Conservation (phyloP, 1,140 invertebrate genomes). For the Bombus breviceps region DNA sequence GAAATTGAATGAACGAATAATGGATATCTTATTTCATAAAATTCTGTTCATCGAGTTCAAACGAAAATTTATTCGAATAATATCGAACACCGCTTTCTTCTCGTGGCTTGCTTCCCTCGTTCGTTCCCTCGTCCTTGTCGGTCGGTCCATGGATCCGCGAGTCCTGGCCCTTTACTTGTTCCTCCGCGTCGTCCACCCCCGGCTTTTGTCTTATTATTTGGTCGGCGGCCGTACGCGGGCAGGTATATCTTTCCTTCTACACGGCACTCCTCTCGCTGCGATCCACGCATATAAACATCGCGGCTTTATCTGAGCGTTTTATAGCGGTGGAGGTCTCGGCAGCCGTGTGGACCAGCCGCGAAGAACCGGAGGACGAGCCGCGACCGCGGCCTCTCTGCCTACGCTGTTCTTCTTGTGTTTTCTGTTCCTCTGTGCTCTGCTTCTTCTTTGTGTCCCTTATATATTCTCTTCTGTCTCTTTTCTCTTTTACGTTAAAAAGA, state of each 20-base stretch:
- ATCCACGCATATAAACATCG: constrained; percentile 76
- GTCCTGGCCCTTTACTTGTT: not conserved
- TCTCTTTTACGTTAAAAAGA: not conserved
- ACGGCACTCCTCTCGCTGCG: constrained; percentile 56
- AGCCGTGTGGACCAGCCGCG: constrained; percentile 46
- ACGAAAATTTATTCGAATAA: not conserved
- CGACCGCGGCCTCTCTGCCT: constrained; percentile 52
- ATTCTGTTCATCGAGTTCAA: no score
- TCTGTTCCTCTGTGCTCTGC: not conserved
- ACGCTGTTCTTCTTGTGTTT: constrained; percentile 38
- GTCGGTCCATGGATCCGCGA: constrained; percentile 8
- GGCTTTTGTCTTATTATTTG: constrained; percentile 77
- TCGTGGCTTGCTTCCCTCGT: constrained; percentile 1
- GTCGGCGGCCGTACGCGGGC: constrained; percentile 57
- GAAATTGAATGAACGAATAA: not conserved
- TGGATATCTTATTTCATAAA: no score
- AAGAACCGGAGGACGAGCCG: constrained; percentile 21
- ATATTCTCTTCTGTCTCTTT: not conserved
- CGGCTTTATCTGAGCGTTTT: constrained; percentile 77
- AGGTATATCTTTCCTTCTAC: constrained; percentile 70
- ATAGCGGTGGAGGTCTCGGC: constrained; percentile 64
- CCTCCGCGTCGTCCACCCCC: constrained; percentile 59
- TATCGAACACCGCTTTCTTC: not conserved
- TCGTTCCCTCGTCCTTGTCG: not conserved
- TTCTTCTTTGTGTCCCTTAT: not conserved